Conservation (phyloP, 1,140 invertebrate genomes). For the Brachionus manjavacas region DNA sequence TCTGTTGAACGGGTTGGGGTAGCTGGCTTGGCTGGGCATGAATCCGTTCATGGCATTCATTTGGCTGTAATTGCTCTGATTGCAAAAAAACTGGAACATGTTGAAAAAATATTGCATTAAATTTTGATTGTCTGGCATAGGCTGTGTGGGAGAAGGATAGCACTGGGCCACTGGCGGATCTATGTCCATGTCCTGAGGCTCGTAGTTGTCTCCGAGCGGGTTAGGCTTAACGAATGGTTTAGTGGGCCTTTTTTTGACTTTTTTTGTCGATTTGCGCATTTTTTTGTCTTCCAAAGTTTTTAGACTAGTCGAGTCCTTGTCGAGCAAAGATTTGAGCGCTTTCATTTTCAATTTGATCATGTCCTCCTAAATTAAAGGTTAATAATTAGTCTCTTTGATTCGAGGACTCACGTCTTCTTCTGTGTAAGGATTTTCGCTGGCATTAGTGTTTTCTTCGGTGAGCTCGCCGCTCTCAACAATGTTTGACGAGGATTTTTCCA, state of each 20-base stretch:
- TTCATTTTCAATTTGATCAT: conserved; percentile 31
- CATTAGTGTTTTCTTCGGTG: background rate
- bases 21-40: background rate
- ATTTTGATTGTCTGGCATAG: background rate
- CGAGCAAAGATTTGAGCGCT: conserved; percentile 6
- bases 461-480: background rate
- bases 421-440: background rate
- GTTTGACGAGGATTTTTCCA: background rate
- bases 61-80: background rate
- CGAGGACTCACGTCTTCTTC: conserved; percentile 1
- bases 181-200: conserved; percentile 20
- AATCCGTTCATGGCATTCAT: background rate
- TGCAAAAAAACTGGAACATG: background rate
- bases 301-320: background rate
- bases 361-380: background rate
- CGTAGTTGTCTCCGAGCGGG: background rate
- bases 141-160: background rate
- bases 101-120: conserved; percentile 14
- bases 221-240: too few relatives aligned
- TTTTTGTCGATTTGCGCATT: background rate
- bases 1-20: background rate
- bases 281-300: background rate
- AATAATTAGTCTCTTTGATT: background rate
- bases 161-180: background rate
- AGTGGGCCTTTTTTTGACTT: background rate